Percentiles rank a stretch among this genome's conserved stretches.
These are phyloP conservation scores for Nestor notabilis DNA, from an alignment of 2,113 vertebrate genomes.

Conservation along the genomic window DNA sequence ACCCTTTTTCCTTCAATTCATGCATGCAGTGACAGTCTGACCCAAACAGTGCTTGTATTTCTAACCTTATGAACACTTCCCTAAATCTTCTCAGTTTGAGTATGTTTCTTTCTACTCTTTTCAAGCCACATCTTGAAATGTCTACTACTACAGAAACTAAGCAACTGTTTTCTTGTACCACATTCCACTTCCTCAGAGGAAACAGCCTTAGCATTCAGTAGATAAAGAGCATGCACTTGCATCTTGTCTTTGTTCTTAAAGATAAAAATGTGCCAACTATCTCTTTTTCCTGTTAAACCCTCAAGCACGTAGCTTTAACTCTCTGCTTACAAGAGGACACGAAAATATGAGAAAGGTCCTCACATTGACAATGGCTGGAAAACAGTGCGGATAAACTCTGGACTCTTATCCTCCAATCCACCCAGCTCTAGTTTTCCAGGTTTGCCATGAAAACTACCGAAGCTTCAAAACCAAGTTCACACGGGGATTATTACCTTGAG, in stretches of 20 bases:
- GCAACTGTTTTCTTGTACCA: not conserved
- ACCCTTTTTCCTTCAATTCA: not conserved
- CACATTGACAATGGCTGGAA: not conserved
- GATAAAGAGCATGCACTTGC: not conserved
- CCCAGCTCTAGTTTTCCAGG: not conserved
- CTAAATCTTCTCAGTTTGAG: not conserved
- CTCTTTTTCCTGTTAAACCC: not conserved
- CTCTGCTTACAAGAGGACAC: not conserved
- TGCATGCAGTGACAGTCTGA: not conserved
- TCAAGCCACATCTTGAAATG: not conserved
- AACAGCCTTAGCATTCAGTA: not conserved
- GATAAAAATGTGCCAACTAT: not conserved
- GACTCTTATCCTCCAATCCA: accelerated
- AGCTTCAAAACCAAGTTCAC: not conserved
- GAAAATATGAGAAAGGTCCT: not conserved
- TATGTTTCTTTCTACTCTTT: not conserved
- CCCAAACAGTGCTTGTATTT: not conserved
- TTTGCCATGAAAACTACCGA: not conserved
- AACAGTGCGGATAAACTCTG: not conserved
- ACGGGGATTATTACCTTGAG: not conserved
- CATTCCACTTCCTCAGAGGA: not conserved
- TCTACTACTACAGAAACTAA: not conserved
- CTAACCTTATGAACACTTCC: not conserved
- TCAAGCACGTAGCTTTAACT: not conserved
- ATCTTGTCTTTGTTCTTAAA: not conserved